Evolutionary conservation across 2,113 vertebrate species (phyloP), one percentile per base, ranked within the genome.

Genomic region (Brevimyrus niger): DNA sequence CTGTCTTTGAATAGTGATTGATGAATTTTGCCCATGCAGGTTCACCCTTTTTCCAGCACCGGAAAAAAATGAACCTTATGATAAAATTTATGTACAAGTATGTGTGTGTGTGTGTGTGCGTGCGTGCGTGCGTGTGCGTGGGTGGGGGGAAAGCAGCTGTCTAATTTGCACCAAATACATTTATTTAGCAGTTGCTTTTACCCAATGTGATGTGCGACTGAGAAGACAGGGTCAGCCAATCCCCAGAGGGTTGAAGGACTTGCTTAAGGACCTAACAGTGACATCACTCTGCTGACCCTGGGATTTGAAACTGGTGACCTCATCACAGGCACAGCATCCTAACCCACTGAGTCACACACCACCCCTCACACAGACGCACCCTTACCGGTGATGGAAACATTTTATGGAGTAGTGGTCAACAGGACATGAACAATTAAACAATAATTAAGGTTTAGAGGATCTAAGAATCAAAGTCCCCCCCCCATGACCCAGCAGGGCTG

Each of bases 381-480:
- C 69, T 90, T 61, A 90, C 15, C 90, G 88, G 90, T 87, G 47
- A 87, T 91, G 80, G 84, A 91, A 91, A 88, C 87, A 92, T 89
- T 82, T 53, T 73, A 42, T 69, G 48, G 38, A 8, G 23, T 31
- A 44, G 17, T 35, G 27, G 46, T 48, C 58, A 51, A 35, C 27
- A 88, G 19, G 76, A 82, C 8, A 61, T 61, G 58, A 61, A 61
- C 38, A 1, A 8, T n/a, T 44, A 82, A 82, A 17, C 9, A 1
- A 44, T 82, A 44, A 21, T 44, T 82, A 82, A 82, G 38, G 73
- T 35, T 42, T 35, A 31, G 73, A 80, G 31, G 35, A 44, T 21
- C 31, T 82, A 38, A 9, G 61, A 65, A 27, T 44, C 38, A 21
- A 76, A 35, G 35, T 11, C 4, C 73, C 73, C 5, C 31, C 19